These are phyloP conservation scores for Rhaphigaster nebulosa DNA, from an alignment of 2,888 invertebrate species.

Conservation along the genomic window DNA sequence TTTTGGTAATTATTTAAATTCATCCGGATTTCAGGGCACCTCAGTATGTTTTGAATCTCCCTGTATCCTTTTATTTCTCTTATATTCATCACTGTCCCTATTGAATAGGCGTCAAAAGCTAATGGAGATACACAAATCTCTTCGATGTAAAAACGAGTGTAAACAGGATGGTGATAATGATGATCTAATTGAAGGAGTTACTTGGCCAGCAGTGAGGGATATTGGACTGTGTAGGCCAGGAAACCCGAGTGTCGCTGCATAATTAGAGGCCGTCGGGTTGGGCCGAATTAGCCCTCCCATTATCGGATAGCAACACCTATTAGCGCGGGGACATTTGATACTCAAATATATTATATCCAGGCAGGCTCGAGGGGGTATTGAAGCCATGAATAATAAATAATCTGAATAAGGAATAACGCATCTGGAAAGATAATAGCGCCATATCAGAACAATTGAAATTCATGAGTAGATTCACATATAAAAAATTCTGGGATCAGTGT, in stretches of 20 bases:
- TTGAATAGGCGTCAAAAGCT: not conserved
- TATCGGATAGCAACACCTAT: not conserved
- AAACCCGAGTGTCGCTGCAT: not conserved
- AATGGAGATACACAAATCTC: not conserved
- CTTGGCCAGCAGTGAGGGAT: not conserved
- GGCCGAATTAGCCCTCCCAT: not conserved
- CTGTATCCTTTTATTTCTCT: too few species aligned
- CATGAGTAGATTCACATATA: too few species aligned
- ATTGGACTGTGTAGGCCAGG: not conserved
- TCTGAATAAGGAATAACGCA: not conserved
- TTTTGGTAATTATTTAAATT: too few species aligned
- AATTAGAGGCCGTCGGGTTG: not conserved
- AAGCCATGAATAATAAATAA: not conserved
- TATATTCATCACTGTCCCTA: not conserved
- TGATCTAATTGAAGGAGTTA: not conserved
- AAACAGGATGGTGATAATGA: not conserved
- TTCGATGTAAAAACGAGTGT: not conserved
- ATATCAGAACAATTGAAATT: not conserved
- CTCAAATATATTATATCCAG: not conserved
- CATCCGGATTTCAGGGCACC: too few species aligned
- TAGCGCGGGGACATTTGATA: not conserved
- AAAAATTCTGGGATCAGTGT: too few species aligned
- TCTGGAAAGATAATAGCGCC: not conserved
- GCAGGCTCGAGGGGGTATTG: not conserved
- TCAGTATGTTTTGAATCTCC: too few species aligned